Evolutionary conservation across 2,888 invertebrate genomes (phyloP), one percentile per base, ranked within the genome.

Genomic region (Prenolepis imparis): DNA sequence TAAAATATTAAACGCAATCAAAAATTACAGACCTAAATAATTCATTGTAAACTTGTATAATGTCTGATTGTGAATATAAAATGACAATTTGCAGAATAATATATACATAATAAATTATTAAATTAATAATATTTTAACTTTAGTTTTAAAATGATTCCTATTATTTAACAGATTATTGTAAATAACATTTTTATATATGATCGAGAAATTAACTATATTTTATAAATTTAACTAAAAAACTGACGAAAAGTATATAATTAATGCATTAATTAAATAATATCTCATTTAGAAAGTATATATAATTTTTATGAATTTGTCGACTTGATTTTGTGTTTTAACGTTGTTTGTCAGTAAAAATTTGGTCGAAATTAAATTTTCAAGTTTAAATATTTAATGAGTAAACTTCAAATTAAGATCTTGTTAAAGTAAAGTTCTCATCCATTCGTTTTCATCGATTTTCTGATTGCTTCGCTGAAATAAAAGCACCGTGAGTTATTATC

Each of bases 311-410:
- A 36, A 24, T 63, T 36, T 5, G 18, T 63, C 1, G 15, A n/a
- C 32, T 48, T 0, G 15, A 28, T 15, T 48, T 18, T 59, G 52
- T 24, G 48, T 24, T 24, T 44, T 32, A 61, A 74, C 48, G 11
- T 57, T 39, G 8, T 66, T 66, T 24, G 24, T 32, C n/a, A 12
- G 1, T 6, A 1, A 66, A 75, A 52, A 64, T 64, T 36, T 36
- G 18, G 21, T 63, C 24, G 36, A n/a, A 8, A 39, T 75, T 52
- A 64, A 66, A 66, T 55, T 52, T 66, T 63, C 1, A 63, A 74
- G 12, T 12, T 75, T 21, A 24, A 64, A 24, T 52, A 8, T 66
- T 77, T 52, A 48, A 15, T 15, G 32, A 77, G n/a, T 39, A 66
- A 66, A 39, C 28, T 77, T 41, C 11, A 52, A 78, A 44, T 28